phyloP scores from a whole-genome alignment of 2,888 invertebrate species.

The Eupithecia inturbata region DNA sequence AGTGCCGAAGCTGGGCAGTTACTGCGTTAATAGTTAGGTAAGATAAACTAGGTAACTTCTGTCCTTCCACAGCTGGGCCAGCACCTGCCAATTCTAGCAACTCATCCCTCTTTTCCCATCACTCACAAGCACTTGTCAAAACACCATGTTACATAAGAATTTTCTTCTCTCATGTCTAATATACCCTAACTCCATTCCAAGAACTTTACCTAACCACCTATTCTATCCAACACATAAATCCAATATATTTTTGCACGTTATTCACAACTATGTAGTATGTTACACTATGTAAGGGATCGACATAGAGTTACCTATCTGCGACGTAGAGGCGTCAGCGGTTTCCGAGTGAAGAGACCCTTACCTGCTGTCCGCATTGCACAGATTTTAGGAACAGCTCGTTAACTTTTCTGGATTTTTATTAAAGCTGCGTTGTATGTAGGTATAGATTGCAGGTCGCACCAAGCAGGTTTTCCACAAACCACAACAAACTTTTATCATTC shows the following conservation, averaged over 20 bases:
- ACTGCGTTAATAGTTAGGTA: too few relatives aligned
- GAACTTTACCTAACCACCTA: slow-evolving; percentile 2
- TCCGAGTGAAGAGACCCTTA: slow-evolving; percentile 31
- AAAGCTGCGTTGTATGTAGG: not conserved
- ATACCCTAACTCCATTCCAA: not conserved
- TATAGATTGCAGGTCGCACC: not conserved
- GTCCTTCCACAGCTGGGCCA: too few relatives aligned
- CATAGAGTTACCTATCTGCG: not conserved
- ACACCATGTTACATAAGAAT: not conserved
- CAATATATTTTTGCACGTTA: slow-evolving; percentile 15
- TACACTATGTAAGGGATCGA: slow-evolving; percentile 17
- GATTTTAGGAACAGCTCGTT: slow-evolving; percentile 15
- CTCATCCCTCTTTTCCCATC: not conserved
- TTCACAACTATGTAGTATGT: slow-evolving; percentile 7
- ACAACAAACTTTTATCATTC: too few relatives aligned
- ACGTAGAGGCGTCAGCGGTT: slow-evolving; percentile 30
- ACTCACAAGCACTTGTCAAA: not conserved
- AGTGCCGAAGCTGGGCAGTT: too few relatives aligned
- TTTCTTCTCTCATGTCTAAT: not conserved
- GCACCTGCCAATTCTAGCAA: not conserved
- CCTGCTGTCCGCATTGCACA: slow-evolving; percentile 30
- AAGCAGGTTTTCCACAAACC: too few relatives aligned
- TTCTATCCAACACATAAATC: slow-evolving; percentile 6
- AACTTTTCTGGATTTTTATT: not conserved
- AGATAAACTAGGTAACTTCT: too few relatives aligned